Conservation (phyloP, 2,113 vertebrate genomes). For the Microtus pennsylvanicus region DNA sequence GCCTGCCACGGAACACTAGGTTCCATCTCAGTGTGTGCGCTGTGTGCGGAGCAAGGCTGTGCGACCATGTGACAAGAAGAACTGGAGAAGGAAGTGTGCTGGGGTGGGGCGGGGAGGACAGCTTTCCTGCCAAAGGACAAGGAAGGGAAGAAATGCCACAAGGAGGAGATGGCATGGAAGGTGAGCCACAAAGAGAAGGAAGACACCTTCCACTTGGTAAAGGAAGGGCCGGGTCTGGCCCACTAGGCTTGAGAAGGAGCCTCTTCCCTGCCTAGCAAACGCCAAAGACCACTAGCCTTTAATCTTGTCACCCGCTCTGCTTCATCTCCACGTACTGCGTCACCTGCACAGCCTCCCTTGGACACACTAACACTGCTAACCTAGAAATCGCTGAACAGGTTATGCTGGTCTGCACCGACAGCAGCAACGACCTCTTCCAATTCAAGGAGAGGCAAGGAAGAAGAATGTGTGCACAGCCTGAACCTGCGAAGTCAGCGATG, state of each 20-base stretch:
- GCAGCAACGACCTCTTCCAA: background rate
- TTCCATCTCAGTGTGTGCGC: background rate
- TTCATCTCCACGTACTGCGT: conserved; percentile 63
- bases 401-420: conserved; percentile 36
- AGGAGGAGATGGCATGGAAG: background rate
- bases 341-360: conserved; percentile 55
- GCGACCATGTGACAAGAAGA: fast-evolving
- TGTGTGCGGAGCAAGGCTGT: background rate
- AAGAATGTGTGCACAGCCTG: fast-evolving
- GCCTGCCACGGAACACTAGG: background rate
- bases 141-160: background rate
- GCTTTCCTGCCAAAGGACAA: background rate
- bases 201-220: background rate
- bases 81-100: no score
- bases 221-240: background rate
- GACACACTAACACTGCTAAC: background rate
- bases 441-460: background rate
- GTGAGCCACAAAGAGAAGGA: background rate
- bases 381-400: conserved; percentile 18
- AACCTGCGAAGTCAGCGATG: background rate
- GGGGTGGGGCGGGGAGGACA: no score
- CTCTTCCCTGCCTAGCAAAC: conserved; percentile 43
- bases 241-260: conserved; percentile 3
- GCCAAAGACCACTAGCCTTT: background rate
- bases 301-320: conserved; percentile 60